phyloP scores from a whole-genome alignment of 2,113 vertebrate species.

The Pao palembangensis region DNA sequence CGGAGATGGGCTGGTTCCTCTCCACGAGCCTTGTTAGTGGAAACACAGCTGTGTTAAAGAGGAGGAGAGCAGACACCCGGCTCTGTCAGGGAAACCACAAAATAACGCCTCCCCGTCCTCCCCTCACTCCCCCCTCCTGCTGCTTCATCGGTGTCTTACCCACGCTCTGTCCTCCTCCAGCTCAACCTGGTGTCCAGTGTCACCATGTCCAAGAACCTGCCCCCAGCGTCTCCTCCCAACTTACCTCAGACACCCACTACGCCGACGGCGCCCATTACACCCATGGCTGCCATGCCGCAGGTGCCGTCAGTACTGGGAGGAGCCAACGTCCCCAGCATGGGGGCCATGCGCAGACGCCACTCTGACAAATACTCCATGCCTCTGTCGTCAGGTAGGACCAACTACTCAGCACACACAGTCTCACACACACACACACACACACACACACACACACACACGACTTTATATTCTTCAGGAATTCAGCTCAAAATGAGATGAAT shows the following conservation, averaged over 20 bases:
- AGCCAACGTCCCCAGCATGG: conserved; percentile 96
- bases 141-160: conserved; percentile 40
- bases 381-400: conserved; percentile 93
- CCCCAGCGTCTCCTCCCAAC: conserved; percentile 94
- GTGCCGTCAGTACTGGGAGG: conserved; percentile 96
- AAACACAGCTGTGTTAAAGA: conserved; percentile 89
- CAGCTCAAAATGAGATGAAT: too few species aligned
- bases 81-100: conserved; percentile 86
- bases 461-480: neutral
- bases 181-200: conserved; percentile 98
- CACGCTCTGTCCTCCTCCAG: conserved; percentile 64
- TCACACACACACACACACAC: conserved; percentile 11
- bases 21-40: conserved; percentile 89
- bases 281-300: conserved; percentile 97
- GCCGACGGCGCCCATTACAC: conserved; percentile 94
- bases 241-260: conserved; percentile 99
- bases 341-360: conserved; percentile 97
- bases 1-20: conserved; percentile 94
- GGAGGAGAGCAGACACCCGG: conserved; percentile 81
- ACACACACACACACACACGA: neutral
- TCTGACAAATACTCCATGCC: conserved; percentile 99
- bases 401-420: conserved; percentile 49
- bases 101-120: conserved; percentile 52
- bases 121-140: neutral
- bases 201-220: conserved; percentile 99